Conservation (phyloP, 2,888 invertebrate species). For the Lasius fuliginosus region DNA sequence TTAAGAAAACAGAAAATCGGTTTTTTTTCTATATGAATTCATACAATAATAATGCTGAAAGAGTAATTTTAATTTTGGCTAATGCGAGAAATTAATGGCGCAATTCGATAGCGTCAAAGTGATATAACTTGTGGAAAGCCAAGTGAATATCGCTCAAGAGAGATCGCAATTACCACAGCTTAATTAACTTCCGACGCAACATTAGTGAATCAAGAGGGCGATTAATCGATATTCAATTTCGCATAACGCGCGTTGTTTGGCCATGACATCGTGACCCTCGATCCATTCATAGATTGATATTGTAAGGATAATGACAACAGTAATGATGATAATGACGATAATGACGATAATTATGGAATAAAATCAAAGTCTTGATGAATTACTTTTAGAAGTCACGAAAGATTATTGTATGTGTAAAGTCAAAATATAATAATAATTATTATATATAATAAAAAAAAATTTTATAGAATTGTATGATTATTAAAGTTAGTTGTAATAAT, state of each 20-base stretch:
- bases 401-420: not conserved
- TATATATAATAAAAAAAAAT: not conserved
- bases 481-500: constrained; percentile 20
- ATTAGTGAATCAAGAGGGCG: constrained; percentile 71
- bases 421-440: not conserved
- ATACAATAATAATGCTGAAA: constrained; percentile 5
- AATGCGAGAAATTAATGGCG: constrained; percentile 40
- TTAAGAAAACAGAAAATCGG: not conserved
- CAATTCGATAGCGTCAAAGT: constrained; percentile 47
- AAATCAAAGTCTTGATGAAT: not conserved
- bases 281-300: constrained; percentile 22
- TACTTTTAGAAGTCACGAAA: constrained; percentile 1
- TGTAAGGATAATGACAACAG: constrained; percentile 38
- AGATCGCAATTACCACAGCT: constrained; percentile 58
- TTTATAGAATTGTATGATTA: not conserved
- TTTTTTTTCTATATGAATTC: not conserved
- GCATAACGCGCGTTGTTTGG: constrained; percentile 61
- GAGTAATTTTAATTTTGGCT: constrained; percentile 31
- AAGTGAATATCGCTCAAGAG: constrained; percentile 33
- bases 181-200: constrained; percentile 66
- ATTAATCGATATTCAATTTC: constrained; percentile 73
- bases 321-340: not conserved
- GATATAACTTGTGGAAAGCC: constrained; percentile 48
- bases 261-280: constrained; percentile 49
- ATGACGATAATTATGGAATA: not conserved